These are phyloP conservation scores for Macrophya alboannulata DNA, from an alignment of 2,888 invertebrate genomes.

Conservation along the genomic window DNA sequence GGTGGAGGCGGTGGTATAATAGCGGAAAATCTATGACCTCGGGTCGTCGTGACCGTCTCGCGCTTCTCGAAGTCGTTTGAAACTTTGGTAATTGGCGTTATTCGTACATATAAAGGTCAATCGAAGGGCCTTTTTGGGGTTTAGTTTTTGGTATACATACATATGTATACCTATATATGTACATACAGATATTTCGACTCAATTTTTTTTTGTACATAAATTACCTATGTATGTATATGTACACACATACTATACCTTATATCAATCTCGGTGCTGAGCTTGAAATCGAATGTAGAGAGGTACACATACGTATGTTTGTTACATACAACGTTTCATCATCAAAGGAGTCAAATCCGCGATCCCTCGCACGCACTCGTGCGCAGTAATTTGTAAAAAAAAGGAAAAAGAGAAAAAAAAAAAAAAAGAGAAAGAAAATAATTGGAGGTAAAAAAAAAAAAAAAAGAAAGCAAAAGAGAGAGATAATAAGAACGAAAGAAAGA, in stretches of 20 bases:
- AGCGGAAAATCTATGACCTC: conserved; percentile 23
- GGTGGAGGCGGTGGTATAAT: neutral
- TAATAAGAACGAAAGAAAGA: neutral
- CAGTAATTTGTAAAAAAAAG: neutral
- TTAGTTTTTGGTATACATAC: neutral
- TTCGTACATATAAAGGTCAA: conserved; percentile 38
- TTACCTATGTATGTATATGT: no score
- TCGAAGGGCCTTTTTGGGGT: conserved; percentile 26
- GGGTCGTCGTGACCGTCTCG: neutral
- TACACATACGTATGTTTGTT: neutral
- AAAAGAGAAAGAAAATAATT: neutral
- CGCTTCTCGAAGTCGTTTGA: conserved; percentile 46
- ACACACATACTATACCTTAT: neutral
- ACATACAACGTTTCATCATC: conserved; percentile 22
- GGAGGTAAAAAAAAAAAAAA: neutral
- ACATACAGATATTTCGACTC: neutral
- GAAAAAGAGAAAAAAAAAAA: neutral
- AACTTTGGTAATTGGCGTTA: conserved; percentile 49
- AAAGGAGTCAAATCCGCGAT: conserved; percentile 22
- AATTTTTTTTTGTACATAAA: neutral
- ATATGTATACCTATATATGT: no score
- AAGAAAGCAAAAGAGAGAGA: neutral
- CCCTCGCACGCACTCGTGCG: conserved; percentile 25
- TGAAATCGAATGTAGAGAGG: no score
- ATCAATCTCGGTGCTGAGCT: no score